Percentiles rank a stretch among this genome's conserved stretches.
Conservation (phyloP, 2,888 invertebrate species). For the Hypena proboscidalis region DNA sequence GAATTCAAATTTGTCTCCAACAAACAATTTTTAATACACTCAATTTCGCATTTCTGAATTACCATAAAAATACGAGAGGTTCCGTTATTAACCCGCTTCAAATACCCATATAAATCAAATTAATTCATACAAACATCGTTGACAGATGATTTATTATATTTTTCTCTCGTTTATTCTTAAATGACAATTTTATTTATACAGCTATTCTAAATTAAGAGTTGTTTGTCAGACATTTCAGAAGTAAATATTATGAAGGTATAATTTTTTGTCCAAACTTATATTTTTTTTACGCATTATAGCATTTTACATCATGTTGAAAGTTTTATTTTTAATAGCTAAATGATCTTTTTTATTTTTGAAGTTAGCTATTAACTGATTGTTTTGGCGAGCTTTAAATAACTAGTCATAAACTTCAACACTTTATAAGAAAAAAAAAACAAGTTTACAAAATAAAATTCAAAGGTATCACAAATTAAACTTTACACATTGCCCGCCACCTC, state of each 20-base stretch:
- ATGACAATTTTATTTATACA: constrained; percentile 36
- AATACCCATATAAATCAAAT: constrained; percentile 44
- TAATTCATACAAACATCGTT: constrained; percentile 38
- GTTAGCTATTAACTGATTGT: no score
- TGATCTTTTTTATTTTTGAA: no score
- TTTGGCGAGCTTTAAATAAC: not conserved
- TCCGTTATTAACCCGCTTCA: constrained; percentile 30
- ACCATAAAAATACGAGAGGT: constrained; percentile 4
- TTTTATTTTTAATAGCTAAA: no score
- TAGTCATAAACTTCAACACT: not conserved
- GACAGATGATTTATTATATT: constrained; percentile 43
- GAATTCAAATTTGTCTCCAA: not conserved
- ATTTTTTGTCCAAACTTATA: not conserved
- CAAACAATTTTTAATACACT: not conserved
- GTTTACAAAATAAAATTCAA: no score
- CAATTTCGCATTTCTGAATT: not conserved
- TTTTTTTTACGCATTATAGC: not conserved
- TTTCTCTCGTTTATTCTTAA: constrained; percentile 30
- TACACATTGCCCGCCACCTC: not conserved
- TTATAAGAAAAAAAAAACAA: no score
- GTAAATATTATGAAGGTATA: no score
- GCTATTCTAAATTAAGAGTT: constrained; percentile 12
- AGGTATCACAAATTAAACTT: not conserved
- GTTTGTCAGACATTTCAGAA: not conserved
- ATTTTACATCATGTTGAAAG: no score